A percentile compares a stretch with the other conserved stretches of the same genome.
Conservation (phyloP, 2,888 invertebrate genomes). For the Diadegma fenestrale region DNA sequence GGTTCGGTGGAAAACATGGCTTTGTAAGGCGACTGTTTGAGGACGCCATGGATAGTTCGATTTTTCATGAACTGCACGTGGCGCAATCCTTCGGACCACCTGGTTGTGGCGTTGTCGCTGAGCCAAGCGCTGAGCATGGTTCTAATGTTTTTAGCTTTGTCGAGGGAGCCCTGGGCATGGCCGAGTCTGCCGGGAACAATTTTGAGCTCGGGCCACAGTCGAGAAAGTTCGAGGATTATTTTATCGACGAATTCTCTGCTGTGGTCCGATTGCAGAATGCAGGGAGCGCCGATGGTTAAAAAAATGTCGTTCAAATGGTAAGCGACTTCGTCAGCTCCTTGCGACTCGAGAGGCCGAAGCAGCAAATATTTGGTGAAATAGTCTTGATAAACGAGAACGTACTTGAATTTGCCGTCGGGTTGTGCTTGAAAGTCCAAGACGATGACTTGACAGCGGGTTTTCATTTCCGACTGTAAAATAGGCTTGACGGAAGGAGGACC, state of each 20-base stretch:
- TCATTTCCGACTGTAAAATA: slow-evolving; percentile 46
- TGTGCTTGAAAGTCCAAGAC: slow-evolving; percentile 73
- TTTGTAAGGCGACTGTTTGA: slow-evolving; percentile 13
- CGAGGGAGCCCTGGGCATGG: slow-evolving; percentile 72
- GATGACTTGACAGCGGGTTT: slow-evolving; percentile 71
- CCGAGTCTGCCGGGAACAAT: slow-evolving; percentile 73
- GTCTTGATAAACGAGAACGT: slow-evolving; percentile 71
- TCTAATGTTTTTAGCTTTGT: slow-evolving; percentile 72
- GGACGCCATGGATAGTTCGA: slow-evolving; percentile 27
- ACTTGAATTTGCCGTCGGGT: slow-evolving; percentile 70
- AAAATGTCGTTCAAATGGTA: slow-evolving; percentile 75
- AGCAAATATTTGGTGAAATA: slow-evolving; percentile 74
- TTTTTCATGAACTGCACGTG: slow-evolving; percentile 84
- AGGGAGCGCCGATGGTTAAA: slow-evolving; percentile 74
- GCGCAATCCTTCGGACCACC: slow-evolving; percentile 82
- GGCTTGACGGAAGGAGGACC: neutral
- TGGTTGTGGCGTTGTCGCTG: slow-evolving; percentile 76
- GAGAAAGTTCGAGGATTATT: slow-evolving; percentile 36
- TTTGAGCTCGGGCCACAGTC: slow-evolving; percentile 73
- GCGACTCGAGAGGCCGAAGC: slow-evolving; percentile 72
- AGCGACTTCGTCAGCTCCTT: slow-evolving; percentile 75
- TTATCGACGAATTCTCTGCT: slow-evolving; percentile 75
- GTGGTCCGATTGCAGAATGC: slow-evolving; percentile 77
- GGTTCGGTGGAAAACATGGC: neutral
- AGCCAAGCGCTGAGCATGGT: slow-evolving; percentile 80